These are phyloP conservation scores for Mesembrinibis cayennensis DNA, from an alignment of 2,113 vertebrate genomes.

Conservation along the genomic window DNA sequence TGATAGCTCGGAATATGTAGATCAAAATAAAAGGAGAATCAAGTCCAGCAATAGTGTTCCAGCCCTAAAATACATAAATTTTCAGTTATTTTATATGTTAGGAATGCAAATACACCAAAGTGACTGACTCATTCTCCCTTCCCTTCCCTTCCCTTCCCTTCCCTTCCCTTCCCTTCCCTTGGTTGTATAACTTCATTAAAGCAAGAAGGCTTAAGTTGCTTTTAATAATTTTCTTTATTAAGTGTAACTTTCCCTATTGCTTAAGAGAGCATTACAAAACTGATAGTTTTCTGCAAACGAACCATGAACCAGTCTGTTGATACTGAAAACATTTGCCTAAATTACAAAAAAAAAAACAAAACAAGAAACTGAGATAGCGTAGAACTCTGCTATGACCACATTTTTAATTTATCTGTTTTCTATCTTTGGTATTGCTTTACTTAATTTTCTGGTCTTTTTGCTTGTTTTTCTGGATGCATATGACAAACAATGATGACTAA, in stretches of 20 bases:
- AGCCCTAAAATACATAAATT: background rate
- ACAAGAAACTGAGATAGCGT: background rate
- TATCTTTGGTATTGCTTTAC: background rate
- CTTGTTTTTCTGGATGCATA: background rate
- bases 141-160: background rate
- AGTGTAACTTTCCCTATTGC: background rate
- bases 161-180: background rate
- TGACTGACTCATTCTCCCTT: background rate
- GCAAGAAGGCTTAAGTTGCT: background rate
- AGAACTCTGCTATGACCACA: background rate
- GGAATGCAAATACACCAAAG: background rate
- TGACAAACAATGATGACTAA: background rate
- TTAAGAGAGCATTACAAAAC: background rate
- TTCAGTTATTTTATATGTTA: background rate
- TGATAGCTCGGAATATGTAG: background rate
- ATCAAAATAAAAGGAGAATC: background rate
- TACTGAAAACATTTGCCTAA: slow-evolving; percentile 13
- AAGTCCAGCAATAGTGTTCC: background rate
- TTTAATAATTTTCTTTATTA: background rate
- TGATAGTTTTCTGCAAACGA: background rate
- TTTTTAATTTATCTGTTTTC: background rate
- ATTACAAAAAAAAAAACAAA: background rate
- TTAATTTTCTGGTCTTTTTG: background rate
- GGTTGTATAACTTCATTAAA: background rate
- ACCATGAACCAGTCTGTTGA: background rate